Base-by-base conservation (phyloP, 2,888 invertebrate genomes). In the Pammene fasciana region DNA sequence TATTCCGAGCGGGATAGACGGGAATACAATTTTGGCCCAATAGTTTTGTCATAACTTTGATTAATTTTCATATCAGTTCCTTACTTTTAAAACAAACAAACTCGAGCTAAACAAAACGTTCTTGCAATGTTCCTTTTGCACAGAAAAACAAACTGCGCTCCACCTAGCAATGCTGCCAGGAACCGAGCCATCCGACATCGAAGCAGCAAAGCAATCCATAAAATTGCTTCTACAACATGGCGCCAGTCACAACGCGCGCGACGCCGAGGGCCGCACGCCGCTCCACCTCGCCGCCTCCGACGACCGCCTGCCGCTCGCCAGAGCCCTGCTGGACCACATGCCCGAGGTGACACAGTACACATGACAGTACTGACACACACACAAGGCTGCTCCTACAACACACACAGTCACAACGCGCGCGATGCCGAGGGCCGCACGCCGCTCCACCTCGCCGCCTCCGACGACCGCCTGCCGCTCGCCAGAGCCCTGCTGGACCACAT, bases 131-230 rank as follows among this genome's bases (percentile, higher is more conserved):
- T 41, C 13, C 6, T 16, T 36, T 36, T 46, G 5, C 7, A 43
- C 75, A 90, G 90, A 87, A 54, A 84, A 83, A 46, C 85, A 87
- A 68, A 84, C 88, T 0, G 80, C 90, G 6, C 78, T 92, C 2
- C 90, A 91, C 74, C 71, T 88, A 71, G 85, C 88, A 11, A 85
- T 81, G 5, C 72, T 82, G 8, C 75, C 78, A 71, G 82, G 80
- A 7, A 78, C 78, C 18, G 81, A 65, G 34, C 13, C 5, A 0
- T 78, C 83, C 66, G 78, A 76, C 16, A 54, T 54, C 8, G 46
- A 54, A 14, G 45, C 60, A 0, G 48, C 67, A 0, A 11, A 26
- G 16, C 38, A 60, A 1, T 46, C 46, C 13, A 60, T 65, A 13
- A 70, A 72, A 2, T 1, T 71, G 67, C 77, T 91, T 65, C 71